A percentile compares a stretch with the other conserved stretches of the same genome.
phyloP scores from a whole-genome alignment of 2,888 invertebrate species.

The Cephus pulcher region DNA sequence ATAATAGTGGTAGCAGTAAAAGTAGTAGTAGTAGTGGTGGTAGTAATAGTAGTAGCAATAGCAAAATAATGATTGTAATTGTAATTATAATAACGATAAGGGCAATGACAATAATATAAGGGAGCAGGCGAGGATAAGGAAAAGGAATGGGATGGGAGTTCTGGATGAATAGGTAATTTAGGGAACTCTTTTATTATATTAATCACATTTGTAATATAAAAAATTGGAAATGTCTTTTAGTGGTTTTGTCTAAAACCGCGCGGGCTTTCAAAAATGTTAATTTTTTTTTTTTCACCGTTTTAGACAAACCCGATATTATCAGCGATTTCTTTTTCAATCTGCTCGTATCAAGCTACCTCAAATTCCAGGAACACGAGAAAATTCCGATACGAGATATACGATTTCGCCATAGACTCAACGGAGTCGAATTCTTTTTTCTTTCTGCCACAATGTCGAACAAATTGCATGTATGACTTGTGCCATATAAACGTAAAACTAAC shows the following conservation, averaged over 20 bases:
- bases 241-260: constrained; percentile 24
- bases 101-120: constrained; percentile 28
- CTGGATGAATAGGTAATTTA: not conserved
- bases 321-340: constrained; percentile 22
- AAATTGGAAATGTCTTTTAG: constrained; percentile 48
- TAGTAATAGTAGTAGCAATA: not conserved
- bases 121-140: constrained; percentile 17
- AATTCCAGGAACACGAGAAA: constrained; percentile 14
- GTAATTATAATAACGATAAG: not conserved
- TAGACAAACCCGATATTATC: constrained; percentile 25
- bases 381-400: not conserved
- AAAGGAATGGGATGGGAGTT: not conserved
- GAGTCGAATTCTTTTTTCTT: not conserved
- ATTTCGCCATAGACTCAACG: not conserved
- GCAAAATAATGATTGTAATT: not conserved
- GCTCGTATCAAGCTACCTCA: constrained; percentile 22
- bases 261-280: constrained; percentile 19
- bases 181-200: constrained; percentile 32
- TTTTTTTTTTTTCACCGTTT: constrained; percentile 17
- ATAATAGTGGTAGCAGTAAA: not conserved
- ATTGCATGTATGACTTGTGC: constrained; percentile 38
- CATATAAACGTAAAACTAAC: constrained; percentile 44
- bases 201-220: constrained; percentile 40
- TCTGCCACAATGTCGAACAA: constrained; percentile 10
- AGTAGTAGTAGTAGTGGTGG: not conserved